Percentiles rank a stretch among this genome's conserved stretches.
Evolutionary conservation across 2,888 invertebrate species (phyloP).

Genomic region (Cerastis leucographa): DNA sequence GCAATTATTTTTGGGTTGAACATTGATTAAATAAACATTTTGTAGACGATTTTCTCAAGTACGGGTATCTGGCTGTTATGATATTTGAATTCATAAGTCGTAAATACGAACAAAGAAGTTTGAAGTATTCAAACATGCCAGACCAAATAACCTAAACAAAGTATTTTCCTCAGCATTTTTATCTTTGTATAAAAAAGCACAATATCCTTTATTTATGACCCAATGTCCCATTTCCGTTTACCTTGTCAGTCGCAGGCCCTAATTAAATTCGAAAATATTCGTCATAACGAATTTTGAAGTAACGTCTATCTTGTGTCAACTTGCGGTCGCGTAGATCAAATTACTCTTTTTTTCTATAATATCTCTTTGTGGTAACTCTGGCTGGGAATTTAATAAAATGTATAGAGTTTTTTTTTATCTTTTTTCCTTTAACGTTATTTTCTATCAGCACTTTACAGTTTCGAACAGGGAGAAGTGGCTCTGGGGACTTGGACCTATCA

Average conservation of each 20-base stretch:
- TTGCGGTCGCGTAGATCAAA: constrained; percentile 56
- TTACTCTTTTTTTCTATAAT: constrained; percentile 59
- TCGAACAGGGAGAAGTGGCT: constrained; percentile 33
- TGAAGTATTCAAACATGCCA: background rate
- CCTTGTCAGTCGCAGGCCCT: constrained; percentile 42
- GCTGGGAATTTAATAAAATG: constrained; percentile 63
- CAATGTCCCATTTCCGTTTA: constrained; percentile 34
- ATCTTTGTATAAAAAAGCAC: constrained; percentile 19
- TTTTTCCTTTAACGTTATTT: constrained; percentile 58
- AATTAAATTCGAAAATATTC: constrained; percentile 65
- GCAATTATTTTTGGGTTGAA: constrained; percentile 37
- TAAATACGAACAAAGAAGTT: background rate
- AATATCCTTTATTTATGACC: constrained; percentile 37
- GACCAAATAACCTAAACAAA: constrained; percentile 1
- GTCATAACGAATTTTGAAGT: constrained; percentile 48
- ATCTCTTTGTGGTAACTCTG: constrained; percentile 54
- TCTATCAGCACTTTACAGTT: constrained; percentile 54
- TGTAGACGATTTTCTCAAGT: constrained; percentile 26
- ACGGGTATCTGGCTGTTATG: constrained; percentile 7
- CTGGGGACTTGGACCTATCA: constrained; percentile 35
- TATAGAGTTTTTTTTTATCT: constrained; percentile 37
- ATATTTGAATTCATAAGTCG: constrained; percentile 34
- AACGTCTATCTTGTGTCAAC: constrained; percentile 63
- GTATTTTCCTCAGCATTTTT: constrained; percentile 12
- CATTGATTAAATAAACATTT: constrained; percentile 56